Evolutionary conservation across 2,797 vertebrate species (phyloP), one percentile per base, ranked within the genome.

Genomic region (Dermochelys coriacea): DNA sequence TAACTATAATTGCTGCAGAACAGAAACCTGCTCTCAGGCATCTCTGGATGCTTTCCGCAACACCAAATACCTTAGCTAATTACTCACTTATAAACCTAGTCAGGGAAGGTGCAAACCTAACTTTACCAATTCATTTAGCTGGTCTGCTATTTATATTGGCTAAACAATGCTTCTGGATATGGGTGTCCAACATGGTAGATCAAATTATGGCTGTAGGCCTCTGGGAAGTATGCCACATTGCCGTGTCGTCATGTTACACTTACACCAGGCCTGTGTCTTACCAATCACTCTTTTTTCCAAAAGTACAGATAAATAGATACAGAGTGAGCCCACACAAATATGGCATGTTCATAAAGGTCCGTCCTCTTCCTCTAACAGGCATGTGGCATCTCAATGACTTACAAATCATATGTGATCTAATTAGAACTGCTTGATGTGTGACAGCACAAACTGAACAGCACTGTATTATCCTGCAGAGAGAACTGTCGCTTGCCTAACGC

Each of bases 241-340:
- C 25, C 78, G 88, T 49, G 8, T 8, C 4, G 0, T 0, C 3
- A 3, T 23, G 85, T 50, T 47, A 9, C 0, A 27, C 55, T 79
- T 45, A 0, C 12, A 0, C 0, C 23, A 14, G 37, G 79, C 1
- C 0, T 1, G 64, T 14, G 0, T 1, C 12, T 51, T 4, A 1
- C 0, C 47, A 83, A 85, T 50, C 81, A 34, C 81, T 87, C 68
- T 80, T 86, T 87, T 82, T n/a, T n/a, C n/a, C 2, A 79, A 5
- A 74, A 0, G 90, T 68, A 2, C 2, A 1, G 1, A 52, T 29
- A 80, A 25, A 8, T 9, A 11, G 88, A 14, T 1, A 74, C 19
- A 85, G 2, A 7, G 51, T 57, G 1, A 91, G 12, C 83, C 87
- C 45, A 9, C 79, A 86, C 61, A 90, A 92, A 8, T 37, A 88